Percentiles rank a stretch among this genome's conserved stretches.
These are phyloP conservation scores for Panthera uncia DNA, from an alignment of 2,113 vertebrate genomes.

Conservation along the genomic window DNA sequence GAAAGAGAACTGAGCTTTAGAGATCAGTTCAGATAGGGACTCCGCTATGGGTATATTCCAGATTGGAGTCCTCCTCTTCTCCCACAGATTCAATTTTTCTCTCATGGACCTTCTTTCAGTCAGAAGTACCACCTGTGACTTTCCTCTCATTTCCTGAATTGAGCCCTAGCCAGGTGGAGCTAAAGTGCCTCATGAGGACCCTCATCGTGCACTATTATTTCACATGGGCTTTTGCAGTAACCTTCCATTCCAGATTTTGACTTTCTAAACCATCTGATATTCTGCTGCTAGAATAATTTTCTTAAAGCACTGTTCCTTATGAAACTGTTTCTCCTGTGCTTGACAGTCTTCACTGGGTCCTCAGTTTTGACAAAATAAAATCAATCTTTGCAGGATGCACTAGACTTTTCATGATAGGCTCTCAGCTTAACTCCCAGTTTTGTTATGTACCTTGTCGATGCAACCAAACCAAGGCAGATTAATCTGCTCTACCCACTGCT, in stretches of 20 bases:
- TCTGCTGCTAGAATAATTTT: neutral
- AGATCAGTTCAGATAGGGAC: neutral
- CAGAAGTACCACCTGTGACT: neutral
- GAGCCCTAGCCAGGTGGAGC: neutral
- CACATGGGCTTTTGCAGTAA: neutral
- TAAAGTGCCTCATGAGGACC: neutral
- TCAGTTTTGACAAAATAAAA: neutral
- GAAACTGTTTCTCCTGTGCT: neutral
- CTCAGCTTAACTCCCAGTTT: neutral
- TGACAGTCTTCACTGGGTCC: neutral
- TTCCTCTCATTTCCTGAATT: neutral
- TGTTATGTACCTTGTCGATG: neutral
- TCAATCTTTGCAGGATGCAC: neutral
- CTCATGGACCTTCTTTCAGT: neutral
- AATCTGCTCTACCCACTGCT: neutral
- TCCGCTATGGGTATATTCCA: neutral
- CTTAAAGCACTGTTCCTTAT: neutral
- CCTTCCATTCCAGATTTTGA: neutral
- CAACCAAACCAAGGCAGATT: neutral
- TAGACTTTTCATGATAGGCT: neutral
- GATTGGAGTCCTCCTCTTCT: neutral
- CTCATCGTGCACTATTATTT: neutral
- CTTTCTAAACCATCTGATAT: neutral
- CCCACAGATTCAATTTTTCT: neutral
- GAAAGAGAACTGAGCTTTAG: neutral